These are phyloP conservation scores for Batillaria attramentaria DNA, from an alignment of 1,140 invertebrate genomes.

Conservation along the genomic window DNA sequence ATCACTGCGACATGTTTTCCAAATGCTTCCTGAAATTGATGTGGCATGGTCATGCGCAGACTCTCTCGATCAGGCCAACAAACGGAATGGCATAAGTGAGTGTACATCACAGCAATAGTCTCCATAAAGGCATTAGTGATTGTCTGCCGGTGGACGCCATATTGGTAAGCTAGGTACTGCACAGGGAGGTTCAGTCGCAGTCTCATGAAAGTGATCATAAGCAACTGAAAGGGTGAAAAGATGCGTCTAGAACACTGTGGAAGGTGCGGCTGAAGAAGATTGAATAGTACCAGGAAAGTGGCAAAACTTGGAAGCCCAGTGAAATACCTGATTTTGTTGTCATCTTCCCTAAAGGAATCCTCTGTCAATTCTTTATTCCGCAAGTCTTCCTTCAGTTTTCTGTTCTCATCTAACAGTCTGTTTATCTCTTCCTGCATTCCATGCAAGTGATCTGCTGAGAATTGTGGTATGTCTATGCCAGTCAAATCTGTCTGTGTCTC, in stretches of 20 bases:
- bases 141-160: conserved; percentile 25
- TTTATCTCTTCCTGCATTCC: background rate
- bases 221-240: background rate
- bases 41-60: conserved; percentile 36
- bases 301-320: conserved; percentile 11
- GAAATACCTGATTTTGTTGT: background rate
- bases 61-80: conserved; percentile 41
- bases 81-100: conserved; percentile 29
- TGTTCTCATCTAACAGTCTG: background rate
- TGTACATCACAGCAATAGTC: conserved; percentile 37
- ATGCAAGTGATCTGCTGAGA: too few species aligned
- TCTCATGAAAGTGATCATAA: conserved; percentile 9
- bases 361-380: background rate
- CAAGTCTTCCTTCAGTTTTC: background rate
- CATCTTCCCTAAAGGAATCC: background rate
- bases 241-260: background rate
- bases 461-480: too few species aligned
- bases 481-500: background rate
- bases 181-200: conserved; percentile 21
- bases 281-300: background rate
- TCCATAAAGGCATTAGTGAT: conserved; percentile 31
- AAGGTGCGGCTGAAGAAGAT: background rate
- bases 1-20: conserved; percentile 40
- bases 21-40: conserved; percentile 43
- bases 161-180: conserved; percentile 24